Evolutionary conservation across 2,888 invertebrate genomes (phyloP).

Genomic region (Pandemis cinnamomeana): DNA sequence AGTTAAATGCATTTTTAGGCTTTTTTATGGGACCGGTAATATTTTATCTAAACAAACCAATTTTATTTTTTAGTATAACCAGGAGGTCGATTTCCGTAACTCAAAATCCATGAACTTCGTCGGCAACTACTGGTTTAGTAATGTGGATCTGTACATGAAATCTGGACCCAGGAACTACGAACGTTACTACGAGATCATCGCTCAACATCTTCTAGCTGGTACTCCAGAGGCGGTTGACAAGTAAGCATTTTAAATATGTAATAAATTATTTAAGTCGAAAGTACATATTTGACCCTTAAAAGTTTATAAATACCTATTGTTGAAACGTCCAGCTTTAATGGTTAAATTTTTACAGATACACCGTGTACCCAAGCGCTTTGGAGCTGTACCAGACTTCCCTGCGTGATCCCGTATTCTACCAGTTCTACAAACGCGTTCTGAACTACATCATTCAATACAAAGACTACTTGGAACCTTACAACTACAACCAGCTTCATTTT

Average conservation of each 20-base stretch:
- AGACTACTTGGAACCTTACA: conserved; percentile 84
- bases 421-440: conserved; percentile 86
- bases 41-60: not conserved
- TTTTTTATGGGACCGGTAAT: conserved; percentile 28
- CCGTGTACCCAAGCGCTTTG: conserved; percentile 82
- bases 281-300: not conserved
- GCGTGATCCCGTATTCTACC: conserved; percentile 89
- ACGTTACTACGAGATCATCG: conserved; percentile 85
- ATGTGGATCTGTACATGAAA: conserved; percentile 75
- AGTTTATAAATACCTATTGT: not conserved
- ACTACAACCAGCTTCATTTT: conserved; percentile 81
- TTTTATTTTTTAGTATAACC: conserved; percentile 57
- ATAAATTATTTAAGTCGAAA: too few relatives aligned
- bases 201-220: conserved; percentile 73
- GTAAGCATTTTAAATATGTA: conserved; percentile 50
- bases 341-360: conserved; percentile 43
- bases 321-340: not conserved
- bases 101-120: conserved; percentile 81
- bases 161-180: conserved; percentile 61
- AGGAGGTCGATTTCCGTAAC: conserved; percentile 64
- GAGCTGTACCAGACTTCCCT: conserved; percentile 87
- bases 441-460: conserved; percentile 86
- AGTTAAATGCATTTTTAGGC: conserved; percentile 51
- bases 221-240: conserved; percentile 56
- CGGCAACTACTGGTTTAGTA: conserved; percentile 84